Evolutionary conservation across 2,113 vertebrate genomes (phyloP), one percentile per base, ranked within the genome.

Genomic region (Ailuropoda melanoleuca): DNA sequence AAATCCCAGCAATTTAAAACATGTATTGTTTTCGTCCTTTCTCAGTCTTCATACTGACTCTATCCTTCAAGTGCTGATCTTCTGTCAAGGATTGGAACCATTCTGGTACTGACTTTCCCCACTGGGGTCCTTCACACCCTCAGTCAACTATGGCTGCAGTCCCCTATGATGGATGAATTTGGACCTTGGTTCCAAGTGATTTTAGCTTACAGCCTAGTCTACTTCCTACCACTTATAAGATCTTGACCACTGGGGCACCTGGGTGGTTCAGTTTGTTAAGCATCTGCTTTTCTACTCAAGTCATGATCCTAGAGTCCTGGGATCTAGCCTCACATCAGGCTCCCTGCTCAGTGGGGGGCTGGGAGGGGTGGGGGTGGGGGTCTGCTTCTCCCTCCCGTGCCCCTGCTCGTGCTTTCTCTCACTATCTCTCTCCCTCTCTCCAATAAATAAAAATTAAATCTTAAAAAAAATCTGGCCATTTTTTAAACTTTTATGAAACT

Each of bases 111-210:
- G 26, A 10, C 5, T 43, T 83, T 83, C n/a, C 31, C 26, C 9
- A 0, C 43, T 39, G 21, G 26, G 46, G 11, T 37, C 18, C 29
- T 50, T 31, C 21, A 9, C 18, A 21, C 3, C 31, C 14, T 13
- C 0, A 0, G 1, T 56, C 24, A 46, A 0, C 19, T 1, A 1
- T 0, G 1, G 48, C 29, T 31, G 17, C 37, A 26, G 5, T 29
- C 6, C 19, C 39, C 0, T 3, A 4, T 8, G 31, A 86, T 24
- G 46, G 6, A 50, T 12, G 4, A 53, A 46, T 62, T 29, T 26
- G 17, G n/a, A 64, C 14, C 39, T 93, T 19, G 4, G 3, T 23
- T 18, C 56, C 29, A 17, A 11, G 14, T 58, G 81, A 58, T 43
- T 93, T 77, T 58, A 55, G 7, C 58, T 60, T 83, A 11, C 4